Conservation (phyloP, 2,113 vertebrate species). For the Brachyhypopomus occidentalis region DNA sequence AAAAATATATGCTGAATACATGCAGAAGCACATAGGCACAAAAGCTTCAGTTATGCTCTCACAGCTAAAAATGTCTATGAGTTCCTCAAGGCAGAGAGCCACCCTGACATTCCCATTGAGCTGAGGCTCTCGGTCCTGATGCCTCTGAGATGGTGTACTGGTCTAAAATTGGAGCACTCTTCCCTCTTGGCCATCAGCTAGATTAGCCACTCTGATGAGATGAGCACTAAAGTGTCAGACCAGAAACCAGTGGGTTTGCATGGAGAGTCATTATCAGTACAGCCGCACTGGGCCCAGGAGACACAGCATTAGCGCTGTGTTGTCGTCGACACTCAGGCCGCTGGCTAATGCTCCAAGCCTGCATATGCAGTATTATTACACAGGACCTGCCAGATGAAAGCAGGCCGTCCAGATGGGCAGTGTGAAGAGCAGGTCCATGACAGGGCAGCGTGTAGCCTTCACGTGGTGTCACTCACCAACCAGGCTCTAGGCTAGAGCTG, state of each 20-base stretch:
- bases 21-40: no score
- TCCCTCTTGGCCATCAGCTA: conserved; percentile 58
- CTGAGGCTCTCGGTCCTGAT: background rate
- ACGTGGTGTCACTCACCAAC: background rate
- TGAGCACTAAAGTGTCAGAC: conserved; percentile 40
- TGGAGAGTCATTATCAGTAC: conserved; percentile 1
- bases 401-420: background rate
- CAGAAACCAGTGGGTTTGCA: background rate
- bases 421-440: background rate
- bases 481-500: background rate
- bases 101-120: background rate
- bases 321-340: background rate
- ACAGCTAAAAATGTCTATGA: background rate
- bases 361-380: background rate
- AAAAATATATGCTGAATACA: no score
- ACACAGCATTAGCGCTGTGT: background rate
- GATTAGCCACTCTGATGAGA: conserved; percentile 58
- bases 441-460: background rate
- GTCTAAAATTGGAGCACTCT: conserved; percentile 57
- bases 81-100: background rate
- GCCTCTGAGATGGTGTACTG: background rate
- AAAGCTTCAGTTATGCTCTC: no score
- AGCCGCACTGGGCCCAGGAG: background rate
- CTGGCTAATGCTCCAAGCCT: background rate
- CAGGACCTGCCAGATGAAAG: background rate